Evolutionary conservation across 2,797 vertebrate species (phyloP), one percentile per base, ranked within the genome.

Genomic region (Sphenopsis melanotis): DNA sequence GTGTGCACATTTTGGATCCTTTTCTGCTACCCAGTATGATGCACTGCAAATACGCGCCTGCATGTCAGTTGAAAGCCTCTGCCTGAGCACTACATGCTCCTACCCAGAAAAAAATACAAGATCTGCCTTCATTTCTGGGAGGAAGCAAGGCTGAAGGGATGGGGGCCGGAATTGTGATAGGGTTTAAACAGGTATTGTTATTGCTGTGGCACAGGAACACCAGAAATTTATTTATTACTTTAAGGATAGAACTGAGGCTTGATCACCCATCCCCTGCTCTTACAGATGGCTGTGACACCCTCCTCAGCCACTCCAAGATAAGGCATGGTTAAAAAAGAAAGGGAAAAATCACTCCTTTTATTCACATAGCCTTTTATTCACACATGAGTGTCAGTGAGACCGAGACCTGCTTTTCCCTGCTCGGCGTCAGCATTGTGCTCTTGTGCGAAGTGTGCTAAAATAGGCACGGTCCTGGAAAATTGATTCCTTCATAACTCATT

Each of bases 391-490:
- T 64, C 14, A 20, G 41, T 1, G 2, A 72, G 81, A 63, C 41
- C 27, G 44, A 57, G 81, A 78, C 12, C 42, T 72, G 30, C 29
- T 87, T 81, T 65, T 61, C n/a, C 22, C 27, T 1, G 4, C 39
- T 83, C 0, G 0, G 17, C 0, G 0, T 83, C 65, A 83, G 64
- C 15, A 2, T 10, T 47, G 24, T 2, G 1, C 6, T 9, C 30
- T 29, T 65, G 52, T 11, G 30, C 0, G 0, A 59, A 20, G 21
- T 42, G 21, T 3, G 27, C 56, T 39, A 22, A 70, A 86, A 56
- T 18, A 64, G 57, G 11, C 55, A 18, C 0, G 0, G 65, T 39
- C 27, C 53, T 78, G 77, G 49, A 83, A 86, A 90, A 83, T 0
- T 16, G n/a, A 18, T 55, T 68, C 10, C 22, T 3, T 90, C 11